These are phyloP conservation scores for Anarsia innoxiella DNA, from an alignment of 2,888 invertebrate species.

Conservation along the genomic window DNA sequence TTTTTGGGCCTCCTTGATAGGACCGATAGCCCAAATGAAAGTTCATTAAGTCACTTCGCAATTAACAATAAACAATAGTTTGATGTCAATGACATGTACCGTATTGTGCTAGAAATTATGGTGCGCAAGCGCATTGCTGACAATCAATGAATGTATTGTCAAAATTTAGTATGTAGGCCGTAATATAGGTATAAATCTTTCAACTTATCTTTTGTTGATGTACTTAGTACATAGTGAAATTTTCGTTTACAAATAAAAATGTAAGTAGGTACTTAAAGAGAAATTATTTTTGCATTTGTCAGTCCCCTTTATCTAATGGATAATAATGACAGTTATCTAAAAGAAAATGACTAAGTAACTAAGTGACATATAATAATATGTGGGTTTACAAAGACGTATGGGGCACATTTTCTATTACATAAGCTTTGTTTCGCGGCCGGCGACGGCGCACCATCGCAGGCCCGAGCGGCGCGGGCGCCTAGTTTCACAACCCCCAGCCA, in stretches of 20 bases:
- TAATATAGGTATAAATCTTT: not conserved
- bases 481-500: constrained; percentile 63
- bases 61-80: constrained; percentile 43
- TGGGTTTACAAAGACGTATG: constrained; percentile 8
- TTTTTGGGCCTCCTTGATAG: too few relatives aligned
- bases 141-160: constrained; percentile 27
- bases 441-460: constrained; percentile 37
- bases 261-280: not conserved
- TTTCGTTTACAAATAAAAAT: too few relatives aligned
- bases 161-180: constrained; percentile 15
- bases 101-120: constrained; percentile 29
- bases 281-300: too few relatives aligned
- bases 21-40: not conserved
- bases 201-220: not conserved
- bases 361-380: constrained; percentile 7
- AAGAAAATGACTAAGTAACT: too few relatives aligned
- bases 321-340: too few relatives aligned
- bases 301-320: too few relatives aligned
- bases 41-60: constrained; percentile 12
- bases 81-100: constrained; percentile 38
- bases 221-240: not conserved
- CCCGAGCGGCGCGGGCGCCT: constrained; percentile 31
- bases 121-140: constrained; percentile 19
- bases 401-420: constrained; percentile 55
- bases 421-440: constrained; percentile 27